Evolutionary conservation across 2,888 invertebrate genomes (phyloP).

Genomic region (Syrphus vitripennis): DNA sequence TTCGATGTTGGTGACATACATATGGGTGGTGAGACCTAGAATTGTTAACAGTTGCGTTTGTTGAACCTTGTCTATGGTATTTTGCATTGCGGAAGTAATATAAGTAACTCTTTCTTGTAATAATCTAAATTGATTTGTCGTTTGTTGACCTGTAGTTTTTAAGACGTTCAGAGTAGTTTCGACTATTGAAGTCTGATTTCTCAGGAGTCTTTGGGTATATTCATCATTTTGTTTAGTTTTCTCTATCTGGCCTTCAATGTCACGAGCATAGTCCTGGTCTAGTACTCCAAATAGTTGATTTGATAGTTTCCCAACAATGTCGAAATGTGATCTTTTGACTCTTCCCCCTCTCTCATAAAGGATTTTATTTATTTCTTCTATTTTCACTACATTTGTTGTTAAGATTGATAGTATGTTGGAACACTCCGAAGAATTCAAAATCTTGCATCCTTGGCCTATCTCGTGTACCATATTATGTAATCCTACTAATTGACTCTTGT

Average conservation of each 20-base stretch:
- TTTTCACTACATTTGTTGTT: too few species aligned
- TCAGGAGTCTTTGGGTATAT: neutral
- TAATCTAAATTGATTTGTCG: too few species aligned
- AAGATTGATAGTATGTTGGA: neutral
- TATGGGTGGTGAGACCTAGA: too few species aligned
- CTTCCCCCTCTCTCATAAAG: neutral
- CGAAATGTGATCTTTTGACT: too few species aligned
- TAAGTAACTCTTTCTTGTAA: too few species aligned
- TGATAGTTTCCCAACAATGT: neutral
- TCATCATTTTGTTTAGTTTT: neutral
- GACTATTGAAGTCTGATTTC: neutral
- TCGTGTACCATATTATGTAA: neutral
- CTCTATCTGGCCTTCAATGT: too few species aligned
- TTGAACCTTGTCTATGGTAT: too few species aligned
- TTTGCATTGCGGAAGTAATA: neutral
- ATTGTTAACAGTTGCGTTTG: too few species aligned
- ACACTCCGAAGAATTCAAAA: neutral
- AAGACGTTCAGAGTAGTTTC: neutral
- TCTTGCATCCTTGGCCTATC: neutral
- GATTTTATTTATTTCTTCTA: neutral
- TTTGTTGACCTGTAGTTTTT: too few species aligned
- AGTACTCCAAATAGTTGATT: neutral
- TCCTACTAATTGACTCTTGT: neutral
- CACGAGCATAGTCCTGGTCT: neutral
- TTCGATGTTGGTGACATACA: neutral